Percentiles rank a stretch among this genome's conserved stretches.
Evolutionary conservation across 2,888 invertebrate genomes (phyloP).

Genomic region (Caenorhabditis becei): DNA sequence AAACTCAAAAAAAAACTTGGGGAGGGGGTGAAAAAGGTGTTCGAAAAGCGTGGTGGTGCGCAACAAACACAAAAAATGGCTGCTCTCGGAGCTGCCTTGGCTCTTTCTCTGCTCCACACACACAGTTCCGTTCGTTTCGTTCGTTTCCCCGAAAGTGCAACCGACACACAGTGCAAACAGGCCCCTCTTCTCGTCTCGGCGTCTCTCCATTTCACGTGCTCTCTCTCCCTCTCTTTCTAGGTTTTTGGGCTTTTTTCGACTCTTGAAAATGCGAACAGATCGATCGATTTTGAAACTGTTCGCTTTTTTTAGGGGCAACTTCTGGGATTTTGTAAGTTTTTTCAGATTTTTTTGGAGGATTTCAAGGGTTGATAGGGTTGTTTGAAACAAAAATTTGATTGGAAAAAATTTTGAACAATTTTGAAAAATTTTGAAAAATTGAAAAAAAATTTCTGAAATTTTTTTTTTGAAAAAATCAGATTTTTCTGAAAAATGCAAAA

Average conservation of each 20-base stretch:
- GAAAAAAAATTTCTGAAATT: too few relatives aligned
- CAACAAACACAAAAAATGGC: constrained; percentile 12
- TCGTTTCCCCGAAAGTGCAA: constrained; percentile 24
- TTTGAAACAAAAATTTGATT: too few relatives aligned
- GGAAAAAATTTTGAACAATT: too few relatives aligned
- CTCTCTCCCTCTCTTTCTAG: neutral
- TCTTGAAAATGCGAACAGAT: constrained; percentile 25
- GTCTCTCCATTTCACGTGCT: neutral
- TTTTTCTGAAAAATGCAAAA: too few relatives aligned
- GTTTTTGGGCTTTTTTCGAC: too few relatives aligned
- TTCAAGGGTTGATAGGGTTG: too few relatives aligned
- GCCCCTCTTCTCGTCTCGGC: neutral
- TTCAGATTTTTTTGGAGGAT: too few relatives aligned
- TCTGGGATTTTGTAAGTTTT: too few relatives aligned
- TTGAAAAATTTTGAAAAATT: too few relatives aligned
- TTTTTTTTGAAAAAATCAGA: too few relatives aligned
- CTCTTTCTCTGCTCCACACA: neutral
- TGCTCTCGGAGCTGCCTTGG: neutral
- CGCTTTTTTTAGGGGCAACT: too few relatives aligned
- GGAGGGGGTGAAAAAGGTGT: constrained; percentile 7
- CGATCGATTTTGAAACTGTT: constrained; percentile 27
- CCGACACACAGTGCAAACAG: constrained; percentile 33
- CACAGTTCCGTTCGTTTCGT: constrained; percentile 7
- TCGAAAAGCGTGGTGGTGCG: neutral
- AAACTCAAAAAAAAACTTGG: neutral